A percentile compares a stretch with the other conserved stretches of the same genome.
Evolutionary conservation across 1,140 invertebrate genomes (phyloP).

Genomic region (Anthonomus grandis): DNA sequence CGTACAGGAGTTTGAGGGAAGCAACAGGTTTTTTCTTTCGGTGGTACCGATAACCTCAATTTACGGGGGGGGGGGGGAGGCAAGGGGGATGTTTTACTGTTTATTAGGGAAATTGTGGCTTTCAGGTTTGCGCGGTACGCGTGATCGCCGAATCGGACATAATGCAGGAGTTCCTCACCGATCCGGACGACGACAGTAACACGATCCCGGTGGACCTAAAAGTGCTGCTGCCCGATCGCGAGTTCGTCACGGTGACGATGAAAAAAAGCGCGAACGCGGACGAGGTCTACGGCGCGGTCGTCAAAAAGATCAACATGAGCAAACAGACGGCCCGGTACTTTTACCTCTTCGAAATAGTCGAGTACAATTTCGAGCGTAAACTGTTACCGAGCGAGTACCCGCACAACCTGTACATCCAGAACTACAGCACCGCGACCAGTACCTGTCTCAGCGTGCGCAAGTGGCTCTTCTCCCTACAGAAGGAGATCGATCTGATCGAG

Average conservation of each 20-base stretch:
- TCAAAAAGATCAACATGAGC: slow-evolving; percentile 79
- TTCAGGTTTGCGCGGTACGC: slow-evolving; percentile 94
- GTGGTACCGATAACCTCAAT: too few species aligned
- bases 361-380: slow-evolving; percentile 95
- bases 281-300: slow-evolving; percentile 87
- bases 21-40: too few species aligned
- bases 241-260: slow-evolving; percentile 89
- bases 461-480: slow-evolving; percentile 85
- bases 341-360: slow-evolving; percentile 97
- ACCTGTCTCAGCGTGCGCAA: slow-evolving; percentile 91
- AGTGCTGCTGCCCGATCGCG: slow-evolving; percentile 72
- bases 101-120: too few species aligned
- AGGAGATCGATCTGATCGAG: slow-evolving; percentile 70
- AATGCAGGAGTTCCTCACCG: slow-evolving; percentile 95
- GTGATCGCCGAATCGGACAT: slow-evolving; percentile 97
- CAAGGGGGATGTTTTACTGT: too few species aligned
- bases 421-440: slow-evolving; percentile 96
- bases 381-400: slow-evolving; percentile 91
- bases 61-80: too few species aligned
- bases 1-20: too few species aligned
- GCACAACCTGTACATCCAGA: slow-evolving; percentile 97
- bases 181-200: slow-evolving; percentile 82
- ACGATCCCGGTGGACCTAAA: slow-evolving; percentile 91
- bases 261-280: slow-evolving; percentile 86
- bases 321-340: slow-evolving; percentile 85